Evolutionary conservation across 1,140 invertebrate genomes (phyloP), one percentile per base, ranked within the genome.

Genomic region (Drosophila baimaii): DNA sequence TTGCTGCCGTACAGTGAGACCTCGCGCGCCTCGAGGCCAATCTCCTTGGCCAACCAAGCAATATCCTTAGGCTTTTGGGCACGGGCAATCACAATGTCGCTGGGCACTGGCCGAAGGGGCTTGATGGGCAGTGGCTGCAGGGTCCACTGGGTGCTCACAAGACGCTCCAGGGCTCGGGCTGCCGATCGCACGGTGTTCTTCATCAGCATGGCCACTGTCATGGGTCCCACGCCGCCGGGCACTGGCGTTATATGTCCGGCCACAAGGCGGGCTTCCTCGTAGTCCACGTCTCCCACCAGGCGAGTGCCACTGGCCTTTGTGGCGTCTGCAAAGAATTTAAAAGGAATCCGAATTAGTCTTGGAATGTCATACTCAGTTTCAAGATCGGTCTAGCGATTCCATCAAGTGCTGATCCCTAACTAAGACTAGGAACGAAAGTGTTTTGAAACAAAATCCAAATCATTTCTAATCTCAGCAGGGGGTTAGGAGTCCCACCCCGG

Each of bases 181-280:
- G 98, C 98, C 27, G 97, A 96, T 59, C 96, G 93, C 6, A 99
- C 96, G 0, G 98, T 99, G 92, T 99, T 99, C 81, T 96, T 95
- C 95, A 99, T 97, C 9, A 99, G 93, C 98, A 99, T 99, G 12
- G 98, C 98, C 21, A 99, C 98, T 1, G 98, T 99, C 97, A 99
- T 99, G 9, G 98, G 98, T 0, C 98, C 98, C 57, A 99, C 98
- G 68, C 99, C 98, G 29, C 98, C 98, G 12, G 99, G 99, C 19
- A 99, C 99, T 3, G 99, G 99, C 25, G 99, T 99, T 61, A 99
- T 98, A 83, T 95, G 96, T 3, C 95, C 95, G 9, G 98, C 98
- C 49, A 97, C 95, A 66, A 95, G 92, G 51, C 94, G 94, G 7
- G 95, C 98, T 92, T 96, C 96, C 15, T 94, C 93, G 93, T 95